Percentiles rank a stretch among this genome's conserved stretches.
Evolutionary conservation across 2,113 vertebrate species (phyloP).

Genomic region (Otocyon megalotis): DNA sequence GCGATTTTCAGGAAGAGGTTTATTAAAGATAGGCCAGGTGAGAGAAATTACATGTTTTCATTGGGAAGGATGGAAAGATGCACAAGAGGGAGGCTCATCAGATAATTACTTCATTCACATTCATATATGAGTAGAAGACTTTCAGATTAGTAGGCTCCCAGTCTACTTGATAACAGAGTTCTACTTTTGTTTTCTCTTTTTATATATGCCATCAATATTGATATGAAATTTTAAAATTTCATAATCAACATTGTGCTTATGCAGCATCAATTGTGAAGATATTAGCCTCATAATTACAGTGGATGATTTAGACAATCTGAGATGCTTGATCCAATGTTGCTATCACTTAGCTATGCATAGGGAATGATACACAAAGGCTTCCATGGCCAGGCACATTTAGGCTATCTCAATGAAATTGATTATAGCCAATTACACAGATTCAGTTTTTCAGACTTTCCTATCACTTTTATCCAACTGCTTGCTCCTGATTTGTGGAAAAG

Average conservation of each 20-base stretch:
- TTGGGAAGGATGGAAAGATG: neutral
- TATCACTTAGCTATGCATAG: neutral
- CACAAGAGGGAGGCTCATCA: neutral
- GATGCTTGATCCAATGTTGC: neutral
- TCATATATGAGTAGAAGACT: neutral
- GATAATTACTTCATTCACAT: neutral
- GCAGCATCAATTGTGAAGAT: neutral
- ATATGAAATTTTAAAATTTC: neutral
- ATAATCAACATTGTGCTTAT: neutral
- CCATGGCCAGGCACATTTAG: neutral
- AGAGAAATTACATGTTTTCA: neutral
- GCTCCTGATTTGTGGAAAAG: neutral
- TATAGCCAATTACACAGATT: neutral
- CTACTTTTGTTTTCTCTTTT: constrained; percentile 3
- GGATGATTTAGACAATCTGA: neutral
- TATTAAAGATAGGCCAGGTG: neutral
- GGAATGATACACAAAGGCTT: neutral
- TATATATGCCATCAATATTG: neutral
- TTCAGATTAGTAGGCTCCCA: neutral
- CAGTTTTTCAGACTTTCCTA: neutral
- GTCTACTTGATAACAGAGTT: neutral
- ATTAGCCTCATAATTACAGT: neutral
- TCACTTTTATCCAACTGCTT: neutral
- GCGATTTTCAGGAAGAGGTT: constrained; percentile 44
- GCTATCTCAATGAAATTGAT: neutral